phyloP scores from a whole-genome alignment of 2,113 vertebrate genomes.

The Oplegnathus fasciatus region DNA sequence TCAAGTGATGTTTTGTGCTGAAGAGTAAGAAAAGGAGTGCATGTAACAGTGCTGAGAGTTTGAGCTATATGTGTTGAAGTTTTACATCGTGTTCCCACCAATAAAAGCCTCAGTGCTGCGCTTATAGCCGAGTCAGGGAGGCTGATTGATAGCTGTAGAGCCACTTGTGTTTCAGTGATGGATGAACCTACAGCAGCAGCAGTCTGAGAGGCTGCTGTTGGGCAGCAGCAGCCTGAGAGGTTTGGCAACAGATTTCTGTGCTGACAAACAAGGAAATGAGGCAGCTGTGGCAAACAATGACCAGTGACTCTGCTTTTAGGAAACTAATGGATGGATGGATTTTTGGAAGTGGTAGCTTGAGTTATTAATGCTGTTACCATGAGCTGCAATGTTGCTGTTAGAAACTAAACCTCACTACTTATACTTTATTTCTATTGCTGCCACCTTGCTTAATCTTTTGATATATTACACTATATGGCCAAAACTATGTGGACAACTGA shows the following conservation, averaged over 20 bases:
- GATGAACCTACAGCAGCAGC: conserved; percentile 45
- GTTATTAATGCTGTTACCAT: background rate
- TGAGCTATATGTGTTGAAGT: background rate
- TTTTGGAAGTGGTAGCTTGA: conserved; percentile 7
- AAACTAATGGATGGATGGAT: conserved; percentile 19
- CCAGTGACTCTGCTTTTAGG: conserved; percentile 6
- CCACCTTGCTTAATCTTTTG: background rate
- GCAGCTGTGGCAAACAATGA: conserved; percentile 46
- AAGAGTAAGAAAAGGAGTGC: background rate
- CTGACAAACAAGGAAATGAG: conserved; percentile 51
- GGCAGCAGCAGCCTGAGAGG: conserved; percentile 13
- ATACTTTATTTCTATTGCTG: background rate
- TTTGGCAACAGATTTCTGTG: conserved; percentile 49
- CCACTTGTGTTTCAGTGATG: conserved; percentile 32
- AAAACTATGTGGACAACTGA: background rate
- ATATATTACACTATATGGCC: background rate
- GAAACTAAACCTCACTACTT: background rate
- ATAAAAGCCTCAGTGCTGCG: conserved; percentile 26
- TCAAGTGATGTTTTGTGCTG: conserved; percentile 26
- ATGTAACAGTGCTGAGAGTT: too few relatives aligned
- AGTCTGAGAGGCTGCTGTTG: conserved; percentile 40
- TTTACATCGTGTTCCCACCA: conserved; percentile 14
- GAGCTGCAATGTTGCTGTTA: background rate
- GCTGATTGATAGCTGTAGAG: conserved; percentile 51
- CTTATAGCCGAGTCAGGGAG: background rate